Evolutionary conservation across 2,888 invertebrate genomes (phyloP), one percentile per base, ranked within the genome.

Genomic region (Oasisia sp.): DNA sequence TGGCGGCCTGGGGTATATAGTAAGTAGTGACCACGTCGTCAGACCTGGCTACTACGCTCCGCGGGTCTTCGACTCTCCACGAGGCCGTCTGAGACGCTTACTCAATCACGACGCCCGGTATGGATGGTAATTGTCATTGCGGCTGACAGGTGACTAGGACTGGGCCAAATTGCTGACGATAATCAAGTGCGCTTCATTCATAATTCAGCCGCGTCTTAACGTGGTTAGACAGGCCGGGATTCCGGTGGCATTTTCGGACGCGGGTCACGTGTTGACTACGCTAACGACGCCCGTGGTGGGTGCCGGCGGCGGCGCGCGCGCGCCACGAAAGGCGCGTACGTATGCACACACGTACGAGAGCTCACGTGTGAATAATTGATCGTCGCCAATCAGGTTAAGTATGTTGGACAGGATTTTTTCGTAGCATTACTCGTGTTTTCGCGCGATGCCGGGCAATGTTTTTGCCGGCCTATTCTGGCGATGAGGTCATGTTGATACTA

Each of bases 121-220:
- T 74, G 74, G 74, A 74, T 74, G 74, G 74, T 74, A 74, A 74
- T 74, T 74, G 74, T 74, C 74, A 74, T n/a, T 74, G 74, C 74
- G 14, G 74, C 74, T 74, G 74, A 74, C 74, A 74, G 74, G 74
- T 74, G 74, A 74, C 74, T 74, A 5, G 74, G 74, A n/a, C 74
- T 74, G 74, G 19, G 74, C 74, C 74, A 74, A 74, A 74, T 74
- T 74, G 74, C 74, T 74, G 74, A 74, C 74, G 19, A 74, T 74
- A 74, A 74, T 74, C 74, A 74, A 74, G 74, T 74, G 74, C 27
- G 74, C 74, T 74, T 74, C 74, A 74, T 74, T 74, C 74, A 74
- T 74, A 74, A 74, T 74, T 74, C 74, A 74, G 74, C 74, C 74
- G 74, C 27, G 74, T 19, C 74, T 74, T 74, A 74, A 74, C 74